Percentiles rank a stretch among this genome's conserved stretches.
Conservation (phyloP, 1,140 invertebrate species). For the Apis laboriosa region DNA sequence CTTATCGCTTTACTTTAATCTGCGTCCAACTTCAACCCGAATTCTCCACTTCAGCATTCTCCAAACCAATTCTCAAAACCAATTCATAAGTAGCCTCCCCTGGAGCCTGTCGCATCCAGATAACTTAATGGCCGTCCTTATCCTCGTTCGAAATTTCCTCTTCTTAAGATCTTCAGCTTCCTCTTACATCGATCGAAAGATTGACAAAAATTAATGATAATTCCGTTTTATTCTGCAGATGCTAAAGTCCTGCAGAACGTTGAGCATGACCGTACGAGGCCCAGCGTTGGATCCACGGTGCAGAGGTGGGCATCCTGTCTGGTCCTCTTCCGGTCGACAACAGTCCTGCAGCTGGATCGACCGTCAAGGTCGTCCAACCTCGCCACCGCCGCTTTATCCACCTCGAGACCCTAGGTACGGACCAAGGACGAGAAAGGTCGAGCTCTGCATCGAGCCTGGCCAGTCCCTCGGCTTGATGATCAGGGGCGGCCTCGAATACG, state of each 20-base stretch:
- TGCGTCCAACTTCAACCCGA: background rate
- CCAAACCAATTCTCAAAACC: background rate
- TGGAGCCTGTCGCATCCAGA: background rate
- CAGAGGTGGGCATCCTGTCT: slow-evolving; percentile 80
- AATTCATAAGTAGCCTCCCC: background rate
- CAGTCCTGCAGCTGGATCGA: slow-evolving; percentile 97
- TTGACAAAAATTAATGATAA: too few relatives aligned
- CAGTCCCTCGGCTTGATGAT: slow-evolving; percentile 96
- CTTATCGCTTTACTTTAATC: too few relatives aligned
- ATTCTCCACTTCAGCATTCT: background rate
- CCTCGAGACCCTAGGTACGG: slow-evolving; percentile 76
- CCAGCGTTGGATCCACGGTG: slow-evolving; percentile 81
- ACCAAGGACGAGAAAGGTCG: slow-evolving; percentile 84
- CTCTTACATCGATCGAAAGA: too few relatives aligned
- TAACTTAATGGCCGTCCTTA: background rate
- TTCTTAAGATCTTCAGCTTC: too few relatives aligned
- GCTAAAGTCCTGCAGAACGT: slow-evolving; percentile 91
- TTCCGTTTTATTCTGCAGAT: slow-evolving; percentile 83
- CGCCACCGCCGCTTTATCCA: slow-evolving; percentile 85
- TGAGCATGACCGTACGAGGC: slow-evolving; percentile 93
- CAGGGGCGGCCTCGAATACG: slow-evolving; percentile 95
- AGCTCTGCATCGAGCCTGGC: slow-evolving; percentile 92
- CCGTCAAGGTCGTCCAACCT: slow-evolving; percentile 91
- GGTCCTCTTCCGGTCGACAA: slow-evolving; percentile 83
- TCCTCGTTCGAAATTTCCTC: too few relatives aligned